A percentile compares a stretch with the other conserved stretches of the same genome.
phyloP scores from a whole-genome alignment of 2,797 vertebrate genomes.

The Psittacula derbiana region DNA sequence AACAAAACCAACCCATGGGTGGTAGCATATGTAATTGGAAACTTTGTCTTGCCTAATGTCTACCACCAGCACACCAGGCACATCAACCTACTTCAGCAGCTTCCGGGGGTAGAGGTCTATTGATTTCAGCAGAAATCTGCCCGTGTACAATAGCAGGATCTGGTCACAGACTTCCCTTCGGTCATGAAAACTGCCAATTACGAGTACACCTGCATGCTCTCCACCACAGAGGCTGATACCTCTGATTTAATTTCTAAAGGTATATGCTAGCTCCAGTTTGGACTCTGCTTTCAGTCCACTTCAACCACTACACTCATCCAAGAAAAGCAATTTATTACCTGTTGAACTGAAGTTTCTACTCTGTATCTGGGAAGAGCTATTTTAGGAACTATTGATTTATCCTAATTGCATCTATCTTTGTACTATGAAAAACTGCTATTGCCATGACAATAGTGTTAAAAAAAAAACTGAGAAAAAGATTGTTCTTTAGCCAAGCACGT shows the following conservation, averaged over 20 bases:
- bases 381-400: background rate
- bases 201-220: fast-evolving
- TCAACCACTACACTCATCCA: background rate
- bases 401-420: background rate
- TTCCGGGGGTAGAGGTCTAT: background rate
- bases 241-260: background rate
- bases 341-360: background rate
- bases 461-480: background rate
- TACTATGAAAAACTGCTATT: background rate
- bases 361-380: background rate
- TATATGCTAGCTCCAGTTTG: background rate
- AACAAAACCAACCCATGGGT: background rate
- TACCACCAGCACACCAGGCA: background rate
- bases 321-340: background rate
- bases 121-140: background rate
- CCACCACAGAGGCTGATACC: background rate
- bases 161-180: background rate
- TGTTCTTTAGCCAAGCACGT: background rate
- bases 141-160: background rate
- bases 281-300: background rate
- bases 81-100: background rate
- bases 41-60: background rate
- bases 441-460: background rate
- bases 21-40: background rate
- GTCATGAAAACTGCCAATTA: background rate